Conservation (phyloP, 2,888 invertebrate genomes). For the Eugnorisma glareosa region DNA sequence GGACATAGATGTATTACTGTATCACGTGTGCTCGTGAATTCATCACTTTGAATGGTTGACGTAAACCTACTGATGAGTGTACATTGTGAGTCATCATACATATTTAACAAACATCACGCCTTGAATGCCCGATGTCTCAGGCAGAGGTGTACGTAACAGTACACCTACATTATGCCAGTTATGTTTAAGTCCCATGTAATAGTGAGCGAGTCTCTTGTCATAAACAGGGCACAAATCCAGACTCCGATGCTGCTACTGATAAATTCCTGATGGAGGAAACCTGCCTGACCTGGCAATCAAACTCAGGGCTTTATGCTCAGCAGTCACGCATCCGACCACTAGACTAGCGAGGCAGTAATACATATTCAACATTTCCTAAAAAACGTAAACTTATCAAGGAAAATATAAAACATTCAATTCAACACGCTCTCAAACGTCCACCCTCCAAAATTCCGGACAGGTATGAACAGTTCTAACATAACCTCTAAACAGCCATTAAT, state of each 20-base stretch:
- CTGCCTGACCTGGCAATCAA: background rate
- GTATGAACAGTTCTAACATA: slow-evolving; percentile 45
- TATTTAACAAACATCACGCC: too few relatives aligned
- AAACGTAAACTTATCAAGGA: background rate
- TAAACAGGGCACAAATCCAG: background rate
- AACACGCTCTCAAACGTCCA: background rate
- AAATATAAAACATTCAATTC: slow-evolving; percentile 1
- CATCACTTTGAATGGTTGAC: too few relatives aligned
- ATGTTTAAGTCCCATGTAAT: background rate
- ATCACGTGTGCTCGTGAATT: background rate
- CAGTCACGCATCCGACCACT: too few relatives aligned
- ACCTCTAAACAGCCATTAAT: slow-evolving; percentile 58
- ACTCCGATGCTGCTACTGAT: background rate
- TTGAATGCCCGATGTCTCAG: too few relatives aligned
- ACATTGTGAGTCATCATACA: too few relatives aligned
- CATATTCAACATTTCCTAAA: background rate
- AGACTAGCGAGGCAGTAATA: too few relatives aligned
- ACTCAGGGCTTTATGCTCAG: background rate
- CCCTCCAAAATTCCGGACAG: slow-evolving; percentile 25
- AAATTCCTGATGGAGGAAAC: background rate
- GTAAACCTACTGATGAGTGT: too few relatives aligned
- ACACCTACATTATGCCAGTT: background rate
- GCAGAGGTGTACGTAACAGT: background rate
- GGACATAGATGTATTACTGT: background rate
- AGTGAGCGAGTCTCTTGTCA: background rate